Percentiles rank a stretch among this genome's conserved stretches.
phyloP scores from a whole-genome alignment of 2,113 vertebrate species.

The Marcusenius ussheri region DNA sequence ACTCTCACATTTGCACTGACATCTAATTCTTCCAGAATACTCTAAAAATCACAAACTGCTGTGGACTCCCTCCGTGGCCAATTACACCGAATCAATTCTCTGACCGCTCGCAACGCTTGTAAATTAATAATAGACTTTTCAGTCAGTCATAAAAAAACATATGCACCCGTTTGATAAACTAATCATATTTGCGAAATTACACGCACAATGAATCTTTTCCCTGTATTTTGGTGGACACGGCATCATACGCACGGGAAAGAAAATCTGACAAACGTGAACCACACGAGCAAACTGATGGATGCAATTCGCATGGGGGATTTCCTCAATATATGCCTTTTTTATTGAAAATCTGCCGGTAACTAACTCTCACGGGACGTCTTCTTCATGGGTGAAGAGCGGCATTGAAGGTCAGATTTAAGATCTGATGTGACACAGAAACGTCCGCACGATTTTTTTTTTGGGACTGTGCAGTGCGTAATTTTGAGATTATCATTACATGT shows the following conservation, averaged over 20 bases:
- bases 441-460: background rate
- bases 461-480: background rate
- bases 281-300: background rate
- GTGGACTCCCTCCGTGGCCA: constrained; percentile 69
- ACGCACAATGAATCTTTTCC: constrained; percentile 71
- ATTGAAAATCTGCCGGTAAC: background rate
- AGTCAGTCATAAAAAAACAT: constrained; percentile 56
- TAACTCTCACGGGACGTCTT: background rate
- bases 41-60: constrained; percentile 71
- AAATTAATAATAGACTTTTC: constrained; percentile 66
- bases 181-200: constrained; percentile 58
- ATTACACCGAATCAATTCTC: constrained; percentile 71
- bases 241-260: constrained; percentile 60
- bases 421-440: background rate
- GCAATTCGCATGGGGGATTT: background rate
- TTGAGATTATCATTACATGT: background rate
- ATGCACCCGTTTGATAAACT: constrained; percentile 67
- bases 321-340: background rate
- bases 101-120: constrained; percentile 66
- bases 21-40: constrained; percentile 71
- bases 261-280: constrained; percentile 12
- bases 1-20: constrained; percentile 74
- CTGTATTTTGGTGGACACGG: constrained; percentile 64
- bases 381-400: background rate
- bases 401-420: background rate